Evolutionary conservation across 2,113 vertebrate genomes (phyloP).

Genomic region (Smithornis capensis): DNA sequence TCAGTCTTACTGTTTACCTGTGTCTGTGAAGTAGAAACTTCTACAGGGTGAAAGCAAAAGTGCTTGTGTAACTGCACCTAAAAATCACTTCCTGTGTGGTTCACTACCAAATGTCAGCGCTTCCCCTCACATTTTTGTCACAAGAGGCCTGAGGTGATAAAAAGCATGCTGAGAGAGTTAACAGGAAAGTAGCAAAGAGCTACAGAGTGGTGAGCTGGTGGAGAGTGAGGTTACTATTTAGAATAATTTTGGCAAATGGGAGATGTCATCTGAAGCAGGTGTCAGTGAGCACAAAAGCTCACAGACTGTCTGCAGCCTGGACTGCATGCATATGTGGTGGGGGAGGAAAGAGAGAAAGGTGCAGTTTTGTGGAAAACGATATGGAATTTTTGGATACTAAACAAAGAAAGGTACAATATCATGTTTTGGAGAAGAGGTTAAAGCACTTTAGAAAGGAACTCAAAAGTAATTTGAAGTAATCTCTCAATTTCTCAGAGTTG

Average conservation of each 20-base stretch:
- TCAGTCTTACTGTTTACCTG: neutral
- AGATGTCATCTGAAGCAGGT: neutral
- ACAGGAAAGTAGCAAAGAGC: neutral
- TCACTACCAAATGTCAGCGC: neutral
- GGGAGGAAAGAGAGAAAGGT: neutral
- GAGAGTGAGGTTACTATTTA: neutral
- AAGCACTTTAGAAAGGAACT: neutral
- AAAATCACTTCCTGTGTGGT: neutral
- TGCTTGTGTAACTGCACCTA: neutral
- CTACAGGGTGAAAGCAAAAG: neutral
- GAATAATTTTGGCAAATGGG: neutral
- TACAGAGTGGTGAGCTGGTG: neutral
- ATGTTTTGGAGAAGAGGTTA: neutral
- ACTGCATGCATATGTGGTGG: neutral
- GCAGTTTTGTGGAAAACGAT: neutral
- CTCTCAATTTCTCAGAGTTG: neutral
- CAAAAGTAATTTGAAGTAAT: neutral
- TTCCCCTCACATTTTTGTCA: neutral
- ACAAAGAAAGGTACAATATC: no score
- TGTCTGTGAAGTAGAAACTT: neutral
- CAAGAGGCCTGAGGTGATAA: neutral
- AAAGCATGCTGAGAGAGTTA: neutral
- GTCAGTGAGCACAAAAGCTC: neutral
- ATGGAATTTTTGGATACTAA: neutral
- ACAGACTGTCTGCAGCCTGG: neutral